These are phyloP conservation scores for Drosophila lini DNA, from an alignment of 1,140 invertebrate genomes.

Conservation along the genomic window DNA sequence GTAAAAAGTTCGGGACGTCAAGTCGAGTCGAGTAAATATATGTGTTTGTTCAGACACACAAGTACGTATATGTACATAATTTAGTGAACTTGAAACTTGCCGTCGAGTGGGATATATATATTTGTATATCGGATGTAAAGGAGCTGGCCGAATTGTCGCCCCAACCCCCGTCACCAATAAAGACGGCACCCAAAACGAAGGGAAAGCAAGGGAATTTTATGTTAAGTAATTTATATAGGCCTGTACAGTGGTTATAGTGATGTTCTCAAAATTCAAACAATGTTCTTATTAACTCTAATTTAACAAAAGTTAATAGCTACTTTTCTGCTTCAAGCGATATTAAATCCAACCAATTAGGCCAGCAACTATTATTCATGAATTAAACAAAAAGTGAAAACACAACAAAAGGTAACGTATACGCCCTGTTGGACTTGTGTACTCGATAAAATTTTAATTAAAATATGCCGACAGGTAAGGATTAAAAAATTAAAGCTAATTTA, in stretches of 20 bases:
- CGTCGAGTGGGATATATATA: constrained; percentile 44
- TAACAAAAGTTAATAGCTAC: background rate
- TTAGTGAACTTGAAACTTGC: constrained; percentile 79
- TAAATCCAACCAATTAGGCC: constrained; percentile 18
- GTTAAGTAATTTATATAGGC: constrained; percentile 70
- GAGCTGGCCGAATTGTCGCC: constrained; percentile 40
- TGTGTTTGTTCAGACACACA: constrained; percentile 51
- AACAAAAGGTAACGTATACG: constrained; percentile 3
- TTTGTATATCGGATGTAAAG: constrained; percentile 68
- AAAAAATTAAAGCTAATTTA: background rate
- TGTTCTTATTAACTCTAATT: background rate
- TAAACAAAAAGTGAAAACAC: constrained; percentile 12
- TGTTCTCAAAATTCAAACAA: background rate
- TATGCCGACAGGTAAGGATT: background rate
- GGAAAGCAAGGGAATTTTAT: constrained; percentile 48
- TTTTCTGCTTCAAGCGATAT: background rate
- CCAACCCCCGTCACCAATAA: constrained; percentile 9
- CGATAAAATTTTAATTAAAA: constrained; percentile 15
- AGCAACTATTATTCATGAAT: constrained; percentile 14
- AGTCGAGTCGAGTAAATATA: constrained; percentile 68
- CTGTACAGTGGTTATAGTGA: constrained; percentile 14
- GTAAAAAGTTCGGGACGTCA: constrained; percentile 66
- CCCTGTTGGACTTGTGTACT: constrained; percentile 4
- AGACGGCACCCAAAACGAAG: constrained; percentile 2
- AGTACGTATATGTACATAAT: constrained; percentile 70